These are phyloP conservation scores for Petroica traversi DNA, from an alignment of 2,113 vertebrate species.

Conservation along the genomic window DNA sequence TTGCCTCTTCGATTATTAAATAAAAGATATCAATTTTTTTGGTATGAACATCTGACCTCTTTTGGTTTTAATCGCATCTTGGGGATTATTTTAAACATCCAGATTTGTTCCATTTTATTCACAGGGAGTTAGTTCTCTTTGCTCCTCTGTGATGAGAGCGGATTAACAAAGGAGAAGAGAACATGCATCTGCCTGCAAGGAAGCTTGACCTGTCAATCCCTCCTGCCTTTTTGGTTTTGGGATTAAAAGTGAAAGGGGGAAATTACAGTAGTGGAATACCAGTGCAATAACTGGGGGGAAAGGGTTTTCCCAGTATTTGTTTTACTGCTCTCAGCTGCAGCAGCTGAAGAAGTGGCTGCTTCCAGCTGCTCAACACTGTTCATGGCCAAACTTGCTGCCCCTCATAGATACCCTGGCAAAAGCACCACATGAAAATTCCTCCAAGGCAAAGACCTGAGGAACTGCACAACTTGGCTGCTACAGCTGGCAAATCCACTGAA, in stretches of 20 bases:
- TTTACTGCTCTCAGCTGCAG: background rate
- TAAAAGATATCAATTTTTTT: background rate
- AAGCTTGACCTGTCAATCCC: background rate
- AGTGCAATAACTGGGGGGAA: background rate
- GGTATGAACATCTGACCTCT: background rate
- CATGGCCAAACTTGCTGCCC: rapidly evolving
- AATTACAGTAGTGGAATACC: background rate
- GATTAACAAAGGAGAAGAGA: background rate
- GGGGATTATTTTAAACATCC: background rate
- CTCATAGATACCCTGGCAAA: rapidly evolving
- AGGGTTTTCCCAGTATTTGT: background rate
- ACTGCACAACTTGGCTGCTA: background rate
- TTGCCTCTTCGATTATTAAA: background rate
- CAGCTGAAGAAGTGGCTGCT: rapidly evolving
- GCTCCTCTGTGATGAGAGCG: background rate
- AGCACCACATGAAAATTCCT: background rate
- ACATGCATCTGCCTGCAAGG: background rate
- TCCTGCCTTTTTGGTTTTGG: background rate
- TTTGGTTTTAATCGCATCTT: background rate
- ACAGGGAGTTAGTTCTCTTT: background rate
- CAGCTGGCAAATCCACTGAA: background rate
- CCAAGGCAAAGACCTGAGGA: background rate
- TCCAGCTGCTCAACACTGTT: background rate
- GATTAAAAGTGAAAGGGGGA: background rate
- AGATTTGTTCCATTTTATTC: background rate